Base-by-base conservation (phyloP, 2,888 invertebrate species). In the Amblyjoppa fuscipennis region DNA sequence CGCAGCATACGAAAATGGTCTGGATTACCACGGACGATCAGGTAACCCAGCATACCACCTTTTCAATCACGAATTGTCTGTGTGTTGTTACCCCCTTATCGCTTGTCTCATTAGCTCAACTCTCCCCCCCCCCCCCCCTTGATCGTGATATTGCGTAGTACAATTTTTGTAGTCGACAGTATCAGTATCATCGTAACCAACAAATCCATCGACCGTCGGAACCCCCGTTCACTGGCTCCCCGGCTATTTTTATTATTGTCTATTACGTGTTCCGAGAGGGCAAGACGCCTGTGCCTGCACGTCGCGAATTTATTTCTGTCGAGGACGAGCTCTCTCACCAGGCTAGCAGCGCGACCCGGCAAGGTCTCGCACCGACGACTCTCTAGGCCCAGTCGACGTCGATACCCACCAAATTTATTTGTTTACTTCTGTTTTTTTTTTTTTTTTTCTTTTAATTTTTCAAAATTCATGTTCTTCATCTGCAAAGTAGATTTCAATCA, bases 1-100 rank as follows among this genome's bases (percentile, higher is more conserved):
- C 91, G 92, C 94, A 94, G 94, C 93, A 92, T 88, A 90, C 90
- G 91, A 93, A 92, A 93, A 94, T 94, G 94, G 93, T 94, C 91
- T 94, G 94, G 94, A 92, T 92, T 89, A 93, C 93, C 90, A 88
- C 78, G 91, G 92, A 94, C 84, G 93, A 94, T 91, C 91, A 94
- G 94, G 94, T 94, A 94, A 89, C 49, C 68, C 82, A 61, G 45
- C 20, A 66, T 34, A 77, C 59, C 78, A 78, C 38, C 77, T 74
- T 75, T 61, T 61, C 16, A 69, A 66, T 82, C 41, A 59, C 49
- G 31, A 76, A 31, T 76, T 70, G 75, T 73, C 77, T 61, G 49
- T 80, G 79, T 83, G 75, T 69, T 53, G 85, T 83, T 45, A 71
- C 66, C 70, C 76, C 74, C 83, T 69, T 69, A 34, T 80, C 66